phyloP scores from a whole-genome alignment of 2,888 invertebrate genomes.

The Ypsolopha sequella region DNA sequence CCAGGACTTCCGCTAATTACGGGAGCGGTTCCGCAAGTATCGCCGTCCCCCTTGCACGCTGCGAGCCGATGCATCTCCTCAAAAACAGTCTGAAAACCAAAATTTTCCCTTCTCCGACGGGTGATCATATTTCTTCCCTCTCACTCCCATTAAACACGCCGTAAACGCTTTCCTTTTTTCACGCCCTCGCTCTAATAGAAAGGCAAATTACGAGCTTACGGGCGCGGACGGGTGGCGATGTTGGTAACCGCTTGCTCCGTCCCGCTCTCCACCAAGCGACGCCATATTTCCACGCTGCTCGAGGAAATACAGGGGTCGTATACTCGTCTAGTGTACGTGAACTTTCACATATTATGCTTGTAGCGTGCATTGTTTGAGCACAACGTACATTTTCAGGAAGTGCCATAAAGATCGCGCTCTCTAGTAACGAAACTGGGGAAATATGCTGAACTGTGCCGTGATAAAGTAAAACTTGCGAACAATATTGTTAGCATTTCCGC shows the following conservation, averaged over 20 bases:
- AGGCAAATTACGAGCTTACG: slow-evolving; percentile 72
- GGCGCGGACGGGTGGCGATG: slow-evolving; percentile 70
- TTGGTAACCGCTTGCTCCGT: slow-evolving; percentile 60
- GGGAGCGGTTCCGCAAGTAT: slow-evolving; percentile 51
- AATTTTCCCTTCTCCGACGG: slow-evolving; percentile 67
- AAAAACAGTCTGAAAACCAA: slow-evolving; percentile 66
- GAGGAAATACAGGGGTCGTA: slow-evolving; percentile 48
- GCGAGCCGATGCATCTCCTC: slow-evolving; percentile 63
- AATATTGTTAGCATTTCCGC: too few relatives aligned
- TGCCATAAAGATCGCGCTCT: slow-evolving; percentile 1
- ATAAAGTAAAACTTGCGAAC: too few relatives aligned
- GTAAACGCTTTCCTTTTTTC: slow-evolving; percentile 72
- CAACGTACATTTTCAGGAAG: background rate
- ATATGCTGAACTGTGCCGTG: too few relatives aligned
- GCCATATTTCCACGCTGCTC: slow-evolving; percentile 42
- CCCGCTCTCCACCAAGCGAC: slow-evolving; percentile 32
- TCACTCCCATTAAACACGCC: slow-evolving; percentile 69
- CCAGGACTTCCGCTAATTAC: slow-evolving; percentile 68
- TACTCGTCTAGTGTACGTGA: slow-evolving; percentile 30
- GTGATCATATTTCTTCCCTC: slow-evolving; percentile 69
- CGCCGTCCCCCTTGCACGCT: slow-evolving; percentile 53
- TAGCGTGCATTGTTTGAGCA: slow-evolving; percentile 22
- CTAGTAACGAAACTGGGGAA: slow-evolving; percentile 16
- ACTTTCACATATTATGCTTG: slow-evolving; percentile 55
- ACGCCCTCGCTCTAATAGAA: slow-evolving; percentile 71